Conservation (phyloP, 1,140 invertebrate genomes). For the Cheumatopsyche charites region DNA sequence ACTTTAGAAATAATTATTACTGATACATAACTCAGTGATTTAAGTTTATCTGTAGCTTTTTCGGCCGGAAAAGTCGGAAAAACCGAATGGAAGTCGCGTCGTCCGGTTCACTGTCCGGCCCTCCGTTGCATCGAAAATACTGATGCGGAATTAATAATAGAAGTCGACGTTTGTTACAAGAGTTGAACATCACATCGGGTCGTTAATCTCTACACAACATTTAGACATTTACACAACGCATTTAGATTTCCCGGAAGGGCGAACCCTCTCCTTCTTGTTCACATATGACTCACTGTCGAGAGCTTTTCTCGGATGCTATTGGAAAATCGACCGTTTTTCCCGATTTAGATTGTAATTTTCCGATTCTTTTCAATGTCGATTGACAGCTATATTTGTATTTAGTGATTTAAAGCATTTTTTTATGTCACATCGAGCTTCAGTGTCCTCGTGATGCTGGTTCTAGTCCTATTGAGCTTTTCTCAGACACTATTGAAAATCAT, state of each 20-base stretch:
- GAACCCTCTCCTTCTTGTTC: not conserved
- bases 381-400: not conserved
- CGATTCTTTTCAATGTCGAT: not conserved
- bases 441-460: too few species aligned
- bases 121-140: slow-evolving; percentile 9
- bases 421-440: not conserved
- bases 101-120: slow-evolving; percentile 16
- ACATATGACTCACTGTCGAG: not conserved
- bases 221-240: not conserved
- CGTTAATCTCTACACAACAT: slow-evolving; percentile 3
- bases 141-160: slow-evolving; percentile 10
- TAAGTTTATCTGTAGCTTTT: too few species aligned
- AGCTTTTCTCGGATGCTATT: not conserved
- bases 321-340: not conserved
- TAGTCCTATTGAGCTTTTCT: too few species aligned
- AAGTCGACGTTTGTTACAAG: slow-evolving; percentile 4
- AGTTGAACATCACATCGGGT: slow-evolving; percentile 18
- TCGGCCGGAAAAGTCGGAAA: too few species aligned
- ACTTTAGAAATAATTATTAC: too few species aligned
- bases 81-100: too few species aligned
- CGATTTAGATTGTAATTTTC: not conserved
- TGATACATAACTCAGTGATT: too few species aligned
- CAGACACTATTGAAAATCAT: too few species aligned
- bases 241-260: slow-evolving; percentile 35
- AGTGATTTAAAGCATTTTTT: not conserved